Percentiles rank a stretch among this genome's conserved stretches.
These are phyloP conservation scores for Leptestheria dahalacensis DNA, from an alignment of 1,140 invertebrate species.

Conservation along the genomic window DNA sequence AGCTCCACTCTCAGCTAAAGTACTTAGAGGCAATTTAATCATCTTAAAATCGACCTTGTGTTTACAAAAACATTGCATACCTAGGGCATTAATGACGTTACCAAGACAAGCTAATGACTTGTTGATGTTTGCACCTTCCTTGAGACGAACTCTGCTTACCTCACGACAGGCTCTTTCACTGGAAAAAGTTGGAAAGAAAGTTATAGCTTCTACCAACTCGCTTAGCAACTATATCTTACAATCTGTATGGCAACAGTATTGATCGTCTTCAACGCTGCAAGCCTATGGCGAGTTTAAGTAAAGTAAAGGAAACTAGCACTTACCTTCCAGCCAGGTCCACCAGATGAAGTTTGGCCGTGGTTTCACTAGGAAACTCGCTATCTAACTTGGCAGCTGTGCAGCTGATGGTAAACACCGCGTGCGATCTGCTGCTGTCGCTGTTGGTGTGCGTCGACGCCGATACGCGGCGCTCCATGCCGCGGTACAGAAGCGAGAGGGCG, in stretches of 20 bases:
- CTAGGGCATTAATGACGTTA: conserved; percentile 58
- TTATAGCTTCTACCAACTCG: too few species aligned
- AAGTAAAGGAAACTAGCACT: too few species aligned
- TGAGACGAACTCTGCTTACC: conserved; percentile 37
- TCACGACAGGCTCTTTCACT: conserved; percentile 62
- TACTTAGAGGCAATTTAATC: too few species aligned
- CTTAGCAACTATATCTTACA: too few species aligned
- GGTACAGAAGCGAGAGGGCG: conserved; percentile 44
- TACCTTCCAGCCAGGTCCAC: conserved; percentile 75
- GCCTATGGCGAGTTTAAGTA: too few species aligned
- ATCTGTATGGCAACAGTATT: too few species aligned
- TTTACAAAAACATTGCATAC: conserved; percentile 26
- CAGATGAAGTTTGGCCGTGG: conserved; percentile 71
- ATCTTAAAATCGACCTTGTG: too few species aligned
- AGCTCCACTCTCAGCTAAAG: conserved; percentile 8
- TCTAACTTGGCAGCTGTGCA: conserved; percentile 71
- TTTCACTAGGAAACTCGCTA: conserved; percentile 66
- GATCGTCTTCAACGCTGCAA: too few species aligned
- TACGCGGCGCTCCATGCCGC: conserved; percentile 60
- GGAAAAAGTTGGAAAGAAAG: conserved; percentile 13
- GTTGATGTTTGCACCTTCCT: conserved; percentile 84
- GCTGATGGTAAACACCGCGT: conserved; percentile 88
- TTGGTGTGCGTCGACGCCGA: conserved; percentile 75
- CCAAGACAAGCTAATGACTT: conserved; percentile 79
- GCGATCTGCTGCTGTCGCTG: conserved; percentile 75